Evolutionary conservation across 1,140 invertebrate species (phyloP).

Genomic region (Centruroides sculpturatus): DNA sequence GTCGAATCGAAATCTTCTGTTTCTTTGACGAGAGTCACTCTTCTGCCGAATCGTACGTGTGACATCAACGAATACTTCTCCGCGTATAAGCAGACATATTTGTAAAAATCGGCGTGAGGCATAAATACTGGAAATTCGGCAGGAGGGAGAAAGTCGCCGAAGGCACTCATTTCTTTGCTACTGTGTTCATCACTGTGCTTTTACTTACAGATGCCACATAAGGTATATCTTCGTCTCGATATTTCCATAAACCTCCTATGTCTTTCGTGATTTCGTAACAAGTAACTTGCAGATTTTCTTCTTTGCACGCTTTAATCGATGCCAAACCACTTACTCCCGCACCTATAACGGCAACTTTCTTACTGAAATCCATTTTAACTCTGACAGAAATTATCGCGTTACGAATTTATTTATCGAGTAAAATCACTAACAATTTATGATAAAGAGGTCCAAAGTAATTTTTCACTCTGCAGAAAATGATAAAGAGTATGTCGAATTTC

Average conservation of each 20-base stretch:
- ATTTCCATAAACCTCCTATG: slow-evolving; percentile 38
- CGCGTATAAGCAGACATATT: too few relatives aligned
- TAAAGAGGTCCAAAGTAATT: too few relatives aligned
- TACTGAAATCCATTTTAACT: not conserved
- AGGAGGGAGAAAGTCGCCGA: slow-evolving; percentile 29
- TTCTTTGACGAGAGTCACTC: too few relatives aligned
- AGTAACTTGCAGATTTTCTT: slow-evolving; percentile 21
- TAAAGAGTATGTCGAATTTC: too few relatives aligned
- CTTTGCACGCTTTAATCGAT: slow-evolving; percentile 4
- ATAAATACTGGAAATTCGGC: slow-evolving; percentile 10
- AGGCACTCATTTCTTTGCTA: slow-evolving; percentile 34
- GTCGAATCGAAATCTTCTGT: too few relatives aligned
- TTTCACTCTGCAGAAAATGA: too few relatives aligned
- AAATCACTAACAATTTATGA: too few relatives aligned
- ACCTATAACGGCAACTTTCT: slow-evolving; percentile 6
- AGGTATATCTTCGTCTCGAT: slow-evolving; percentile 23
- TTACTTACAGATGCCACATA: slow-evolving; percentile 20
- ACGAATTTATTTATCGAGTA: too few relatives aligned
- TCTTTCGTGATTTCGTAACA: slow-evolving; percentile 33
- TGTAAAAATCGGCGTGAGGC: too few relatives aligned
- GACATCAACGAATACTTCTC: too few relatives aligned
- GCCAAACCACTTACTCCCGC: slow-evolving; percentile 5
- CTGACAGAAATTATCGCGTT: too few relatives aligned
- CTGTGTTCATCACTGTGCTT: slow-evolving; percentile 26
- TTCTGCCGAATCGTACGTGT: too few relatives aligned